phyloP scores from a whole-genome alignment of 2,797 vertebrate species.

The Gila robusta region DNA sequence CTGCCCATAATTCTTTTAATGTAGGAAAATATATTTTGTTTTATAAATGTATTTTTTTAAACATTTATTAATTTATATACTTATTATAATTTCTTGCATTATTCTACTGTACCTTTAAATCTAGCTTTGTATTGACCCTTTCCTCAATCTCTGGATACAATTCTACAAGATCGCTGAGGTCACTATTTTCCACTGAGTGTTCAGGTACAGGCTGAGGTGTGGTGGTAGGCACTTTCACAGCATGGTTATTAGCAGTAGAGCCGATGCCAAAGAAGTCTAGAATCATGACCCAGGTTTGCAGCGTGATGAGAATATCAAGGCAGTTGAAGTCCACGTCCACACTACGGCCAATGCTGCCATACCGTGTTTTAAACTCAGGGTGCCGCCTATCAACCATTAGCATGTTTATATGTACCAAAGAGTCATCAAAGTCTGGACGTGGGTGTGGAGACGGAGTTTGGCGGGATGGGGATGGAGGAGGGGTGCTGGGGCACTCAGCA shows the following conservation, averaged over 20 bases:
- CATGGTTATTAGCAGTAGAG: conserved; percentile 96
- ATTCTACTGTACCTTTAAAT: conserved; percentile 87
- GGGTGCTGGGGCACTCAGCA: conserved; percentile 88
- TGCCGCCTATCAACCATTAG: conserved; percentile 94
- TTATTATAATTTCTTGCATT: neutral
- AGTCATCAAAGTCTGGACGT: conserved; percentile 89
- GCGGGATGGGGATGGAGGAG: conserved; percentile 91
- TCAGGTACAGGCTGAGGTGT: conserved; percentile 74
- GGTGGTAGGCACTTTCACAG: conserved; percentile 78
- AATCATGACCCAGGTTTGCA: conserved; percentile 99
- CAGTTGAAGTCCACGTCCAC: conserved; percentile 98
- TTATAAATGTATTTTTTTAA: neutral
- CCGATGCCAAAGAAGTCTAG: conserved; percentile 98
- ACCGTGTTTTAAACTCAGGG: conserved; percentile 88
- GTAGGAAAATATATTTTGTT: neutral
- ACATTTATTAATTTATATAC: neutral
- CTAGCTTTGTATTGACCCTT: conserved; percentile 88
- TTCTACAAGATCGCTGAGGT: conserved; percentile 45
- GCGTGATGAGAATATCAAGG: conserved; percentile 93
- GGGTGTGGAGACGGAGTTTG: conserved; percentile 72
- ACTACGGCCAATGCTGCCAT: conserved; percentile 86
- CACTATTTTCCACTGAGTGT: conserved; percentile 68
- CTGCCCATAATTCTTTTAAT: neutral
- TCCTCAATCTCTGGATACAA: conserved; percentile 61
- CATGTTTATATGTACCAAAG: conserved; percentile 94